Evolutionary conservation across 2,888 invertebrate genomes (phyloP).

Genomic region (Melanostoma mellinum): DNA sequence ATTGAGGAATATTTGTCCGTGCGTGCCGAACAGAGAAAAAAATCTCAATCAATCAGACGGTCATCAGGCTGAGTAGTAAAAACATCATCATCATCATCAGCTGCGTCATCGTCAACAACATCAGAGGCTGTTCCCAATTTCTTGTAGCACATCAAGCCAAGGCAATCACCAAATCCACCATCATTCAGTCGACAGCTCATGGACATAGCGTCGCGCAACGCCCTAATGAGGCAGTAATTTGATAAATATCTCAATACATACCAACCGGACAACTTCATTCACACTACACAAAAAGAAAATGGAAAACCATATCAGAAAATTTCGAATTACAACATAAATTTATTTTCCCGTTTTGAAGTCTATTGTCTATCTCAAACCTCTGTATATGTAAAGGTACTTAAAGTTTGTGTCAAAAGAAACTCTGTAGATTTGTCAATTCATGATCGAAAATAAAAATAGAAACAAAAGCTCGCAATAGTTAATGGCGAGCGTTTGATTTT

Average conservation of each 20-base stretch:
- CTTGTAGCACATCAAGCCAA: slow-evolving; percentile 65
- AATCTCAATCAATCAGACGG: slow-evolving; percentile 55
- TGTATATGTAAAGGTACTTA: not conserved
- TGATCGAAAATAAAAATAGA: slow-evolving; percentile 37
- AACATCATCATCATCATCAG: slow-evolving; percentile 58
- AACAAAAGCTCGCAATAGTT: slow-evolving; percentile 42
- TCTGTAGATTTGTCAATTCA: slow-evolving; percentile 39
- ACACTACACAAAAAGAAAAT: slow-evolving; percentile 27
- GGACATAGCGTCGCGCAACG: slow-evolving; percentile 63
- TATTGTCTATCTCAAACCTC: slow-evolving; percentile 22
- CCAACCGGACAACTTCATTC: slow-evolving; percentile 63
- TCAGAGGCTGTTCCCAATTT: slow-evolving; percentile 64
- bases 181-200: slow-evolving; percentile 38
- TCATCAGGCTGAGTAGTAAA: slow-evolving; percentile 61
- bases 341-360: slow-evolving; percentile 39
- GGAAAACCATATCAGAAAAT: slow-evolving; percentile 61
- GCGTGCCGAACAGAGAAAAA: slow-evolving; percentile 10
- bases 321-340: slow-evolving; percentile 57
- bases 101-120: slow-evolving; percentile 56
- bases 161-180: slow-evolving; percentile 56
- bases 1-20: not conserved
- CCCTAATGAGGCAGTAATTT: slow-evolving; percentile 67
- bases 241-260: slow-evolving; percentile 68
- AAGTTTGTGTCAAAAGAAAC: slow-evolving; percentile 1
- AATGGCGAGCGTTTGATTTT: slow-evolving; percentile 43